These are phyloP conservation scores for Psittacula echo DNA, from an alignment of 2,797 vertebrate species.

Conservation along the genomic window DNA sequence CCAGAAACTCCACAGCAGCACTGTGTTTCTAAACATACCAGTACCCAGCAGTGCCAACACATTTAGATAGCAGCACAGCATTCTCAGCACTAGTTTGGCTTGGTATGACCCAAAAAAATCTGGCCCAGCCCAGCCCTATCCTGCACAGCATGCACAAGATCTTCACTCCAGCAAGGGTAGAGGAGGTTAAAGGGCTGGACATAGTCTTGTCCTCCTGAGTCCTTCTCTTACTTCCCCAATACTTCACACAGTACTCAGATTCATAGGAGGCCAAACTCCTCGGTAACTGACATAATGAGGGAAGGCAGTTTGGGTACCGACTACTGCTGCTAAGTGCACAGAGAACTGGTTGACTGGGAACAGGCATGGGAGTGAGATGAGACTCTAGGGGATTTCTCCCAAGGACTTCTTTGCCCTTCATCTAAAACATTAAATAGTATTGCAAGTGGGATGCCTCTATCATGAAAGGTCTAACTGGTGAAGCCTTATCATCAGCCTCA, in stretches of 20 bases:
- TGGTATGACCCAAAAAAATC: accelerated
- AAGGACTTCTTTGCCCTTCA: not conserved
- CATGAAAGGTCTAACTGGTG: not conserved
- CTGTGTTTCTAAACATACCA: not conserved
- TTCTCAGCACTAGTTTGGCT: not conserved
- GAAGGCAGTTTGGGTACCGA: not conserved
- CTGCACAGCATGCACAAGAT: not conserved
- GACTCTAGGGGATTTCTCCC: not conserved
- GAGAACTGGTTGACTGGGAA: not conserved
- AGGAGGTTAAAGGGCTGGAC: not conserved
- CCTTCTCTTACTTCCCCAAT: not conserved
- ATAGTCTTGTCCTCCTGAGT: not conserved
- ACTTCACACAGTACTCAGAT: not conserved
- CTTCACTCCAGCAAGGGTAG: not conserved
- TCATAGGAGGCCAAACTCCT: accelerated
- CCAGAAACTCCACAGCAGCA: not conserved
- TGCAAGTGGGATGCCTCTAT: not conserved
- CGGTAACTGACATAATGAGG: accelerated
- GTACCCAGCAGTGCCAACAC: not conserved
- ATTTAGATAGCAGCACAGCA: not conserved
- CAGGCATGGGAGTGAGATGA: not conserved
- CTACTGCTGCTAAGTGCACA: not conserved
- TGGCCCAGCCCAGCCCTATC: not conserved
- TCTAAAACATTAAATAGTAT: not conserved
- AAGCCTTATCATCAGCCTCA: not conserved